These are phyloP conservation scores for Linyphia triangularis DNA, from an alignment of 2,888 invertebrate genomes.

Conservation along the genomic window DNA sequence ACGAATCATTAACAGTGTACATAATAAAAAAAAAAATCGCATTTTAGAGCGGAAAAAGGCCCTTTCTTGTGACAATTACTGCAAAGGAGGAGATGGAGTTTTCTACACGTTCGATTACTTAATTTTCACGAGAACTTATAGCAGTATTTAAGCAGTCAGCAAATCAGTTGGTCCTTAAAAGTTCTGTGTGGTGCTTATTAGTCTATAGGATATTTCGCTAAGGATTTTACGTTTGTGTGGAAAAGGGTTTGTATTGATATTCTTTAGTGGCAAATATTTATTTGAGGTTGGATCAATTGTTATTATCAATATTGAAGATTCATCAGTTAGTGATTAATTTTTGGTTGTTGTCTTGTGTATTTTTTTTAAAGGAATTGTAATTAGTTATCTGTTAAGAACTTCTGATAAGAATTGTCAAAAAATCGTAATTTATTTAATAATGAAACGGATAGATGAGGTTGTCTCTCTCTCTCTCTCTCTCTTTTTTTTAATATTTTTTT, in stretches of 20 bases:
- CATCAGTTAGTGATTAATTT: too few relatives aligned
- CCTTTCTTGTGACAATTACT: background rate
- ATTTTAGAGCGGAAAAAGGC: constrained; percentile 6
- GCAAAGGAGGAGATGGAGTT: background rate
- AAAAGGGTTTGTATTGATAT: background rate
- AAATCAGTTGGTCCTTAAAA: background rate
- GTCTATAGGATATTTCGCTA: background rate
- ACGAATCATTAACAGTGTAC: constrained; percentile 33
- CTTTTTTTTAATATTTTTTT: too few relatives aligned
- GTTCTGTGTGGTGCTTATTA: background rate
- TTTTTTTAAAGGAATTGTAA: too few relatives aligned
- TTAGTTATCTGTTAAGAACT: too few relatives aligned
- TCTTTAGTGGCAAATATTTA: too few relatives aligned
- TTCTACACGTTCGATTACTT: background rate
- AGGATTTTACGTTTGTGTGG: background rate
- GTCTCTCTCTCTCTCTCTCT: too few relatives aligned
- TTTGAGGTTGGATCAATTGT: too few relatives aligned
- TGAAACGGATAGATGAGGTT: too few relatives aligned
- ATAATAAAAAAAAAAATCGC: constrained; percentile 10
- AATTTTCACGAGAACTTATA: background rate
- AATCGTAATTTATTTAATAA: too few relatives aligned
- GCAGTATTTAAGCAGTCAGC: constrained; percentile 18
- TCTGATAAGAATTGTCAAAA: too few relatives aligned
- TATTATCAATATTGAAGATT: too few relatives aligned
- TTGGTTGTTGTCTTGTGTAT: too few relatives aligned